A percentile compares a stretch with the other conserved stretches of the same genome.
These are phyloP conservation scores for Panulirus ornatus DNA, from an alignment of 1,140 invertebrate genomes.

Conservation along the genomic window DNA sequence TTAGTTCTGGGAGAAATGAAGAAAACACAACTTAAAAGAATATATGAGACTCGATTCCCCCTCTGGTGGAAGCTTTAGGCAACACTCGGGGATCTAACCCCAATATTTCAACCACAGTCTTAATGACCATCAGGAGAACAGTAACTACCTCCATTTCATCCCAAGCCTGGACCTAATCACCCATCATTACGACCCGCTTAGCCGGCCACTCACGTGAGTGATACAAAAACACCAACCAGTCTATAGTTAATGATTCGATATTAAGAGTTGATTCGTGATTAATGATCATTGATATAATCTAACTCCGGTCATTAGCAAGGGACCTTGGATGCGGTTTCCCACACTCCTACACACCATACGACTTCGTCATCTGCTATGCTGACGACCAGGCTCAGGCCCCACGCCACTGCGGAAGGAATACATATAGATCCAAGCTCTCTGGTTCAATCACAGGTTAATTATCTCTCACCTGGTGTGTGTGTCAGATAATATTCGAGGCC, in stretches of 20 bases:
- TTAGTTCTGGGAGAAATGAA: not conserved
- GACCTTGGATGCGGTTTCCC: no score
- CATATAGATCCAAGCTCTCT: no score
- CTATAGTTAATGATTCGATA: not conserved
- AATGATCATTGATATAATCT: not conserved
- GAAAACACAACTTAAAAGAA: no score
- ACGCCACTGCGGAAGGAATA: no score
- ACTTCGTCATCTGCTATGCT: no score
- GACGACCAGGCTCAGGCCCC: no score
- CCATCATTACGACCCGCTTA: constrained; percentile 36
- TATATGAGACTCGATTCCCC: not conserved
- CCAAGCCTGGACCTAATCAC: constrained; percentile 18
- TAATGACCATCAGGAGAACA: constrained; percentile 55
- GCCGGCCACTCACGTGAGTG: constrained; percentile 29
- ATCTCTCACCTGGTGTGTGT: constrained; percentile 28
- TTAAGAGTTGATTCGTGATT: not conserved
- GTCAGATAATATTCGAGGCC: constrained; percentile 27
- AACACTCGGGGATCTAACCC: constrained; percentile 6
- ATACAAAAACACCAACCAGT: constrained; percentile 9
- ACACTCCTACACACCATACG: no score
- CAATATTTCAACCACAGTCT: constrained; percentile 33
- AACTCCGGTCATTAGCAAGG: not conserved
- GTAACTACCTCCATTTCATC: constrained; percentile 42
- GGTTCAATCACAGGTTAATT: constrained; percentile 28
- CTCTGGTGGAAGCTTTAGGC: not conserved